Conservation (phyloP, 1,140 invertebrate genomes). For the Pygmarrhopalites habei region DNA sequence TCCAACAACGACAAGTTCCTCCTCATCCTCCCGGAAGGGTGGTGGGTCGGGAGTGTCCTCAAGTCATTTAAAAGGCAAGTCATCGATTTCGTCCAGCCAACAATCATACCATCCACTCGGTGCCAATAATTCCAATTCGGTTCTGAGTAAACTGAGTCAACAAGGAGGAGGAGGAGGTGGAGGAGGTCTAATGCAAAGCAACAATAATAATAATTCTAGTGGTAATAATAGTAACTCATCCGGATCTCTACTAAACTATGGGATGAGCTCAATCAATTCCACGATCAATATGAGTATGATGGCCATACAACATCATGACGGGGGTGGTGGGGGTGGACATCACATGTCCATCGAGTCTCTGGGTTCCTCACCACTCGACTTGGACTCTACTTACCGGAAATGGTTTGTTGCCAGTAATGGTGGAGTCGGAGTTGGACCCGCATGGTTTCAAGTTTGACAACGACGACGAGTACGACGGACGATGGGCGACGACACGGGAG, state of each 20-base stretch:
- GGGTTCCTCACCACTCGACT: constrained; percentile 6
- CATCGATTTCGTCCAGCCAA: neutral
- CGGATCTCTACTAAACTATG: constrained; percentile 7
- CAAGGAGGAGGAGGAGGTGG: neutral
- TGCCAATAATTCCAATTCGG: neutral
- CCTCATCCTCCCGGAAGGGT: neutral
- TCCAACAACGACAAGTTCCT: constrained; percentile 7
- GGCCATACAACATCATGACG: neutral
- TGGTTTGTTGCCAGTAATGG: neutral
- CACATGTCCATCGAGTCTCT: neutral
- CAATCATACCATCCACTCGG: constrained; percentile 6
- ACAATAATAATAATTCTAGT: neutral
- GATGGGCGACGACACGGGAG: no score
- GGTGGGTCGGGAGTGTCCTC: neutral
- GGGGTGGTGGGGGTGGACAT: neutral
- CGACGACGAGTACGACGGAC: neutral
- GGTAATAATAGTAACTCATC: neutral
- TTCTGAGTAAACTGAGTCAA: neutral
- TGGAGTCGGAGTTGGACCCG: neutral
- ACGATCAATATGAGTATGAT: constrained; percentile 10
- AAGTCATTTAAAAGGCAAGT: constrained; percentile 5
- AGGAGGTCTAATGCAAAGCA: neutral
- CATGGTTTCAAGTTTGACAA: constrained; percentile 16
- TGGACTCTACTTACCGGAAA: constrained; percentile 13
- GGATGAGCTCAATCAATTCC: constrained; percentile 2